These are phyloP conservation scores for Biston betularia DNA, from an alignment of 2,888 invertebrate species.

Conservation along the genomic window DNA sequence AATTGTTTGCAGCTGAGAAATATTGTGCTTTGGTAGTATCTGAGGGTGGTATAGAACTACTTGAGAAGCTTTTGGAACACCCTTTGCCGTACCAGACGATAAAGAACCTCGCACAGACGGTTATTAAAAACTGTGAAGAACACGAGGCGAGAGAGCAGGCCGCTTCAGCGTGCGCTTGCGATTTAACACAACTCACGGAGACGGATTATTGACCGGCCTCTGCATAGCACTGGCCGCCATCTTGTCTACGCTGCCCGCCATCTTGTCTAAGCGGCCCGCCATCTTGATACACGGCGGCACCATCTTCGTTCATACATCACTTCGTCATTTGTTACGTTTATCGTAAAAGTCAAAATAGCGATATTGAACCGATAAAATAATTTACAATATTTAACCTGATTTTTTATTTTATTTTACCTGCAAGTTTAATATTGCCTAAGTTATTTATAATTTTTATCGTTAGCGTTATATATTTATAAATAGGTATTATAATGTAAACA, in stretches of 20 bases:
- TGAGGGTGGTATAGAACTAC: slow-evolving; percentile 93
- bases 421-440: no score
- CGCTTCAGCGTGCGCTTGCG: background rate
- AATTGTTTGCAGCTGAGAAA: slow-evolving; percentile 90
- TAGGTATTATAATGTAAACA: no score
- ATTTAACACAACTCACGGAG: background rate
- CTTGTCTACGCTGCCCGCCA: background rate
- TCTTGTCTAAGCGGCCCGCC: background rate
- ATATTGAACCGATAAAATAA: no score
- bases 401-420: no score
- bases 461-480: no score
- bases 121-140: slow-evolving; percentile 88
- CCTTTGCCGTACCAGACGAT: slow-evolving; percentile 88
- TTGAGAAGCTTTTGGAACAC: slow-evolving; percentile 88
- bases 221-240: background rate
- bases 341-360: no score
- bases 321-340: no score
- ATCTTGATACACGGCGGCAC: no score
- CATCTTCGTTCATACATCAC: no score
- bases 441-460: no score
- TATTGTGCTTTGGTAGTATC: slow-evolving; percentile 95
- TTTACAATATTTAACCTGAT: no score
- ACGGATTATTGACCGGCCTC: background rate
- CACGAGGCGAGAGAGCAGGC: slow-evolving; percentile 45
- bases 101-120: slow-evolving; percentile 89